Conservation (phyloP, 2,888 invertebrate genomes). For the Thymelicus acteon region DNA sequence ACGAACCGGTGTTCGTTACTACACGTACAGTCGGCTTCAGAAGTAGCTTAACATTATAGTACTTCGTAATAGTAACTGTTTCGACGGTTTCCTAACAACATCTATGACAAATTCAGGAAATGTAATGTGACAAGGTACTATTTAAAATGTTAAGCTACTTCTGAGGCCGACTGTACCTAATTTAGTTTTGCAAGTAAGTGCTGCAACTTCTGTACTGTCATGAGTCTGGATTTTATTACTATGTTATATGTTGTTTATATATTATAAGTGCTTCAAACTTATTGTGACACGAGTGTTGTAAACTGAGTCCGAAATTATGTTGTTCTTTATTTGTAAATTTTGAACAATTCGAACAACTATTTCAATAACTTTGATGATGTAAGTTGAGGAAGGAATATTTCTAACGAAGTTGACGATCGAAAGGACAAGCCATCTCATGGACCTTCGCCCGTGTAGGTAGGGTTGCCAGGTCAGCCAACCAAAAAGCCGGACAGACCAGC, state of each 20-base stretch:
- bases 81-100: too few species aligned
- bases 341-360: not conserved
- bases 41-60: too few species aligned
- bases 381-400: not conserved
- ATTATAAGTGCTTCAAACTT: not conserved
- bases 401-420: not conserved
- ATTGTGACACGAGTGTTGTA: constrained; percentile 15
- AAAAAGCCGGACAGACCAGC: too few species aligned
- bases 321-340: constrained; percentile 9
- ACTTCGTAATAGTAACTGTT: too few species aligned
- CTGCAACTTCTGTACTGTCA: constrained; percentile 18
- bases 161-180: too few species aligned
- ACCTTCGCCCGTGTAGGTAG: too few species aligned
- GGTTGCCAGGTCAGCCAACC: too few species aligned
- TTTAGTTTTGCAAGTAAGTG: constrained; percentile 32
- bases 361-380: constrained; percentile 3
- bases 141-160: too few species aligned
- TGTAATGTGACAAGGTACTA: too few species aligned
- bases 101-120: too few species aligned
- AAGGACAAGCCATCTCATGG: too few species aligned
- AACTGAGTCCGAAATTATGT: constrained; percentile 11
- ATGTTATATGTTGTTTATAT: not conserved
- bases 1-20: constrained; percentile 1
- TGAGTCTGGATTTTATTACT: constrained; percentile 9
- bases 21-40: too few species aligned